Percentiles rank a stretch among this genome's conserved stretches.
Evolutionary conservation across 2,113 vertebrate genomes (phyloP).

Genomic region (Nipponia nippon): DNA sequence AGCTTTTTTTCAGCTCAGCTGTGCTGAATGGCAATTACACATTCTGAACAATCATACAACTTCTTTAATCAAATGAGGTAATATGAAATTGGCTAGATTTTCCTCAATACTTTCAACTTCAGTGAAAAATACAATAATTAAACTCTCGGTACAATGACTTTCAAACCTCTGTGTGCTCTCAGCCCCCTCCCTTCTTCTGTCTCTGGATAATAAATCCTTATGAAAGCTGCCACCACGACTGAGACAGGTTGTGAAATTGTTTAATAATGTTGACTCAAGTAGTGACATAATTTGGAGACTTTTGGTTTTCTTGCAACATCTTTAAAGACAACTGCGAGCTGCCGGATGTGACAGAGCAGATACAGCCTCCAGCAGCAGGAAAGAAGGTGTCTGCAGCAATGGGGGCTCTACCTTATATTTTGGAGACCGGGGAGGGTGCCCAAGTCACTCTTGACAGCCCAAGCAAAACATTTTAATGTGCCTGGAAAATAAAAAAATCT

Average conservation of each 20-base stretch:
- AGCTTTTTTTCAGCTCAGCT: neutral
- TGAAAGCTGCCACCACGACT: slow-evolving; percentile 57
- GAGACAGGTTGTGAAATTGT: slow-evolving; percentile 63
- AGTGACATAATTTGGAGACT: slow-evolving; percentile 58
- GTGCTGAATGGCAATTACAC: slow-evolving; percentile 33
- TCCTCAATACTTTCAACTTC: slow-evolving; percentile 59
- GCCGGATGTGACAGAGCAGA: neutral
- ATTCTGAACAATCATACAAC: slow-evolving; percentile 56
- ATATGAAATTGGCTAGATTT: slow-evolving; percentile 54
- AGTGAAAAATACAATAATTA: slow-evolving; percentile 70
- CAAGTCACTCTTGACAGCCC: neutral
- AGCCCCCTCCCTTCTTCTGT: slow-evolving; percentile 1
- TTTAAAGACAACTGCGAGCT: neutral
- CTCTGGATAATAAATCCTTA: slow-evolving; percentile 69
- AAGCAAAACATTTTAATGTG: neutral
- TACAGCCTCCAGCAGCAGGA: neutral
- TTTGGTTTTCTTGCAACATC: neutral
- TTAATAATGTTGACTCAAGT: slow-evolving; percentile 68
- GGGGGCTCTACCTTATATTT: neutral
- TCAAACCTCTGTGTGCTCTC: slow-evolving; percentile 42
- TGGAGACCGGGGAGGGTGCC: neutral
- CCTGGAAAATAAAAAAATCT: neutral
- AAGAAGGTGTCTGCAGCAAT: neutral
- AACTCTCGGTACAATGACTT: slow-evolving; percentile 65
- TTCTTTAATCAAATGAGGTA: slow-evolving; percentile 62